These are phyloP conservation scores for Byasa hedistus DNA, from an alignment of 2,888 invertebrate species.

Conservation along the genomic window DNA sequence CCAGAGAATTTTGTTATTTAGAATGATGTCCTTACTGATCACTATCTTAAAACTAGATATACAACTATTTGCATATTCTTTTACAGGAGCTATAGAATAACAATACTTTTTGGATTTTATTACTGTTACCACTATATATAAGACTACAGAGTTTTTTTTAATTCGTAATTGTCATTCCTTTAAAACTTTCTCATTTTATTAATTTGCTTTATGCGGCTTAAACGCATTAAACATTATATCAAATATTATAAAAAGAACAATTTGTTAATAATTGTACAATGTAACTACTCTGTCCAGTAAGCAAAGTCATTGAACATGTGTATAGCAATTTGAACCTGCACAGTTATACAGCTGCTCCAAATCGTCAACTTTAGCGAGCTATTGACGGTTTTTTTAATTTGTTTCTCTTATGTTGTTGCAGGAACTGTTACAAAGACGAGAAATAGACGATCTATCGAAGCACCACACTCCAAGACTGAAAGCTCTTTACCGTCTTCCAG, in stretches of 20 bases:
- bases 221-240: too few relatives aligned
- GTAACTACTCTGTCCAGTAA: slow-evolving; percentile 25
- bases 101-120: too few relatives aligned
- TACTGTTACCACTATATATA: too few relatives aligned
- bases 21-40: neutral
- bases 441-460: slow-evolving; percentile 64
- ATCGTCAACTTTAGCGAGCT: neutral
- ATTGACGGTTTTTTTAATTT: slow-evolving; percentile 1
- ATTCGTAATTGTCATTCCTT: too few relatives aligned
- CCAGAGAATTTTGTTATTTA: slow-evolving; percentile 6
- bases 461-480: slow-evolving; percentile 70
- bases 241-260: too few relatives aligned
- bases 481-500: slow-evolving; percentile 73
- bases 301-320: slow-evolving; percentile 66
- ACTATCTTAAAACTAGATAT: neutral
- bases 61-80: neutral
- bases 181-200: too few relatives aligned
- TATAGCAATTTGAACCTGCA: slow-evolving; percentile 52
- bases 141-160: too few relatives aligned
- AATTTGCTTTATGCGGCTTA: too few relatives aligned
- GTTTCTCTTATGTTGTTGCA: slow-evolving; percentile 52
- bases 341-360: neutral
- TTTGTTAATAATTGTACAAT: too few relatives aligned
- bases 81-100: neutral
- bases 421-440: slow-evolving; percentile 63